Percentiles rank a stretch among this genome's conserved stretches.
Conservation (phyloP, 2,888 invertebrate species). For the Oscheius myriophilus region DNA sequence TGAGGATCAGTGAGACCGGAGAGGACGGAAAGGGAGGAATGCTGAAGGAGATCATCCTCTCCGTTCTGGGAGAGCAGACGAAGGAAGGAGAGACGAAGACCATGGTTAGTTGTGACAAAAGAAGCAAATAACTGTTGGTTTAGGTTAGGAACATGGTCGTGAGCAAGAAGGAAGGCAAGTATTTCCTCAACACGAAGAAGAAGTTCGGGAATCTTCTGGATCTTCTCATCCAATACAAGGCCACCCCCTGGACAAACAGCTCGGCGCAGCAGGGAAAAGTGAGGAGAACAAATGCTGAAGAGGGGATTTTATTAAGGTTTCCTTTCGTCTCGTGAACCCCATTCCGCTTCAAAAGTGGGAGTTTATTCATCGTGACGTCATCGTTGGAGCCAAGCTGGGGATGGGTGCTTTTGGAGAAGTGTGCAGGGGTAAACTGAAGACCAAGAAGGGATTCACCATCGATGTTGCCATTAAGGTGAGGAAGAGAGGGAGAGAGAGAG, state of each 20-base stretch:
- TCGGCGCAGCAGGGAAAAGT: too few species aligned
- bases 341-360: too few species aligned
- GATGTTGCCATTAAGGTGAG: constrained; percentile 36
- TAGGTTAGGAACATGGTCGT: constrained; percentile 4
- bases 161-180: not conserved
- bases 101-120: too few species aligned
- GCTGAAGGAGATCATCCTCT: too few species aligned
- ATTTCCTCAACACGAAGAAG: not conserved
- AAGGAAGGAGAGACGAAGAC: not conserved
- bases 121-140: not conserved
- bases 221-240: too few species aligned
- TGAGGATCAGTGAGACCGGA: too few species aligned
- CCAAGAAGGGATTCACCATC: constrained; percentile 22
- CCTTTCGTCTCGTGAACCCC: constrained; percentile 9
- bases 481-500: too few species aligned
- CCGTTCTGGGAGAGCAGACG: not conserved
- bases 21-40: too few species aligned
- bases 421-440: constrained; percentile 33
- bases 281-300: too few species aligned
- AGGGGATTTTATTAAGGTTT: too few species aligned
- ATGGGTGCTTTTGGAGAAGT: constrained; percentile 39
- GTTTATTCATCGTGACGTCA: constrained; percentile 19
- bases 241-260: too few species aligned
- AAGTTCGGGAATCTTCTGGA: constrained; percentile 1
- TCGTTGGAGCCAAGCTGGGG: constrained; percentile 15